These are phyloP conservation scores for Brachypodius melanocephalos DNA, from an alignment of 2,113 vertebrate genomes.

Conservation along the genomic window DNA sequence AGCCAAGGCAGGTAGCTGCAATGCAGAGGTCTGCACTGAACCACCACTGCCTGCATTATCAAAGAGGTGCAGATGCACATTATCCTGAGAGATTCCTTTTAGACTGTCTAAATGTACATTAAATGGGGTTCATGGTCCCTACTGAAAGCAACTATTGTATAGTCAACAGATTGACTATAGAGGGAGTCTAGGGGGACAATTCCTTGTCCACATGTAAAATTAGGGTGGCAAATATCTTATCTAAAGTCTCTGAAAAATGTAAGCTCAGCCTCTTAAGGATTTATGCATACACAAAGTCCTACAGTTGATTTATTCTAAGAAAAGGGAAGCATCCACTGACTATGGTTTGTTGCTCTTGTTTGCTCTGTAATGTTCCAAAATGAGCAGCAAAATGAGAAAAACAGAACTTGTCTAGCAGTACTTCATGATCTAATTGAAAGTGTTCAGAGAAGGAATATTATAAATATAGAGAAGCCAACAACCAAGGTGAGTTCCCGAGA, in stretches of 20 bases:
- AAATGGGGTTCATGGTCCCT: not conserved
- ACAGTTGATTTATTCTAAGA: not conserved
- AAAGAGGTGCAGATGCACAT: not conserved
- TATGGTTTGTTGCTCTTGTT: not conserved
- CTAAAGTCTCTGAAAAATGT: not conserved
- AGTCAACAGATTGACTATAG: not conserved
- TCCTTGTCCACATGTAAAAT: not conserved
- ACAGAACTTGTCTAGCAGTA: not conserved
- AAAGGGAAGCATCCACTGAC: not conserved
- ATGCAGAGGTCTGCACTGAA: not conserved
- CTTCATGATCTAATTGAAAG: conserved; percentile 9
- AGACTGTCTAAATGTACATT: not conserved
- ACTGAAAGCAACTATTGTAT: not conserved
- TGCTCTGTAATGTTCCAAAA: not conserved
- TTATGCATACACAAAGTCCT: not conserved
- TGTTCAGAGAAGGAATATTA: not conserved
- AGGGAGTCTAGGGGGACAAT: not conserved
- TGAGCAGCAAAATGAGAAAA: not conserved
- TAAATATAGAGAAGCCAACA: not conserved
- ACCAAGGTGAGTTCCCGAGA: not conserved
- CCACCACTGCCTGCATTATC: not conserved
- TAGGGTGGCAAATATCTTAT: not conserved
- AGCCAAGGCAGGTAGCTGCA: not conserved
- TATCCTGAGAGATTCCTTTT: not conserved
- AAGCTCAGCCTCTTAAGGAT: not conserved